These are phyloP conservation scores for Drosophila imparisetae DNA, from an alignment of 2,888 invertebrate species.

Conservation along the genomic window DNA sequence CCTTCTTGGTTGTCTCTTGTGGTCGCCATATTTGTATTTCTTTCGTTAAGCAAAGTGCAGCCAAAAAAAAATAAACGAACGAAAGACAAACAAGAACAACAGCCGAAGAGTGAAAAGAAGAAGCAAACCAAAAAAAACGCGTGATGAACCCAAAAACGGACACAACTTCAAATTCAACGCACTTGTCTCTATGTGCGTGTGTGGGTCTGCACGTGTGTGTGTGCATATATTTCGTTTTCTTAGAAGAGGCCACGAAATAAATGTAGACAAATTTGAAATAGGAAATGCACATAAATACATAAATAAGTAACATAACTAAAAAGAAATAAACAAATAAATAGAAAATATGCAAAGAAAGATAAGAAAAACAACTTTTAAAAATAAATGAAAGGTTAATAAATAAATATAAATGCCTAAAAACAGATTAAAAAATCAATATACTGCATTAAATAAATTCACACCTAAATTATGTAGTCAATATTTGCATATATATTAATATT, in stretches of 20 bases:
- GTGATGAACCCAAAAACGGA: constrained; percentile 49
- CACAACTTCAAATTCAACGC: constrained; percentile 24
- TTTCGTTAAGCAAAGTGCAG: constrained; percentile 45
- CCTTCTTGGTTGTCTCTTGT: constrained; percentile 10
- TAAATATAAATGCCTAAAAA: neutral
- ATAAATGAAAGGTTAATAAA: neutral
- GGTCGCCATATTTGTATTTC: constrained; percentile 51
- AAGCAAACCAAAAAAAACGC: constrained; percentile 8
- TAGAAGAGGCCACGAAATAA: neutral
- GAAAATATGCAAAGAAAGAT: neutral
- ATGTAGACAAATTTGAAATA: neutral
- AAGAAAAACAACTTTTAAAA: neutral
- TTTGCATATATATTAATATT: neutral
- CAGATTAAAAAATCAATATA: neutral
- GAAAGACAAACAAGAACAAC: constrained; percentile 10
- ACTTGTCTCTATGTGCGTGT: neutral
- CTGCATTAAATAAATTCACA: neutral
- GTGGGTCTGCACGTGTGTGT: neutral
- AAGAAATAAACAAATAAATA: neutral
- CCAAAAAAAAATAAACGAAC: constrained; percentile 21
- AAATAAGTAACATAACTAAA: neutral
- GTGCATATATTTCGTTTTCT: neutral
- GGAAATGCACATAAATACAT: neutral
- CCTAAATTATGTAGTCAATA: neutral
- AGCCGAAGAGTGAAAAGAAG: constrained; percentile 10